Evolutionary conservation across 2,888 invertebrate species (phyloP).

Genomic region (Andrena bicolor): DNA sequence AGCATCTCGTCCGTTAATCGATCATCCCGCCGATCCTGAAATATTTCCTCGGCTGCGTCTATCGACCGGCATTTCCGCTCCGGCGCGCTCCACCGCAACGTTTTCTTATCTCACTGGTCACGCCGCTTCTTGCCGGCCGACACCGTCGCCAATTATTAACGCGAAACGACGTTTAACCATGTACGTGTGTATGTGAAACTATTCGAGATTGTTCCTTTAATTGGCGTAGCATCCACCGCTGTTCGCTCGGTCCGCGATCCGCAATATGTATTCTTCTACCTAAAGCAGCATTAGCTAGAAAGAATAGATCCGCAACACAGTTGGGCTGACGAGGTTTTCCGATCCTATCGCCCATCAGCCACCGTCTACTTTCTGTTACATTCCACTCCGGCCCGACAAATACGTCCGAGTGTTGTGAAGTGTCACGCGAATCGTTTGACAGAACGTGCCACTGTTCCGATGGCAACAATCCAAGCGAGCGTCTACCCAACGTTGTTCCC

Average conservation of each 20-base stretch:
- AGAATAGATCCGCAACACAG: too few relatives aligned
- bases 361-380: background rate
- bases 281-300: too few relatives aligned
- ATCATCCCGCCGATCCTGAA: conserved; percentile 47
- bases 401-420: background rate
- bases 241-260: too few relatives aligned
- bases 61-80: background rate
- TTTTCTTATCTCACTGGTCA: background rate
- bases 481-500: conserved; percentile 1
- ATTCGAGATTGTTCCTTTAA: too few relatives aligned
- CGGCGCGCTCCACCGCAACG: background rate
- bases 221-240: too few relatives aligned
- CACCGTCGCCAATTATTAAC: background rate
- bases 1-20: conserved; percentile 64
- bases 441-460: conserved; percentile 8
- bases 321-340: background rate
- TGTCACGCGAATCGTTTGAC: conserved; percentile 2
- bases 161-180: background rate
- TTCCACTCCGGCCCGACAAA: background rate
- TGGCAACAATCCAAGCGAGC: conserved; percentile 35
- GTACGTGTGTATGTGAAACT: background rate
- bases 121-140: background rate
- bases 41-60: conserved; percentile 3
- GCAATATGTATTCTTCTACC: too few relatives aligned
- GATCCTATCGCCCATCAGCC: background rate